Evolutionary conservation across 2,888 invertebrate genomes (phyloP).

Genomic region (Dolichopus griseipennis): DNA sequence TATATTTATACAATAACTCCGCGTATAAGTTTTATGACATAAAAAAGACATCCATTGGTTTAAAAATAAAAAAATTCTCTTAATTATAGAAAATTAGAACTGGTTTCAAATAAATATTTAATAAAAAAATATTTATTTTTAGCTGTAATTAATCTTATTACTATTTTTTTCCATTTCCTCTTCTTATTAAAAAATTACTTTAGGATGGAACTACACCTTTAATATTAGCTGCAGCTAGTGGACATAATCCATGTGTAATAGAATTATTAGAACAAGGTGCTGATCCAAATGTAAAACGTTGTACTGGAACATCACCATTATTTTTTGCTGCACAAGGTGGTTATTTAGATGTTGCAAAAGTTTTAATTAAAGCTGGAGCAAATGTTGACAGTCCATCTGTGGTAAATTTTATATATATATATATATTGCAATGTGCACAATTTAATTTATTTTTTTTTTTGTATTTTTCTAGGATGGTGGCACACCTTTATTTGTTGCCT

Average conservation of each 20-base stretch:
- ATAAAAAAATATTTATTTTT: background rate
- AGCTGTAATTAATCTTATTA: background rate
- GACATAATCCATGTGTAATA: slow-evolving; percentile 76
- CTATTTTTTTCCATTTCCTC: background rate
- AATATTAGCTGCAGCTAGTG: slow-evolving; percentile 84
- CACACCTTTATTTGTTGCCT: slow-evolving; percentile 82
- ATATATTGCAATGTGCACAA: background rate
- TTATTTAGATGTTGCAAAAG: slow-evolving; percentile 68
- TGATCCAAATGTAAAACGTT: slow-evolving; percentile 72
- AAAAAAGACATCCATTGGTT: too few species aligned
- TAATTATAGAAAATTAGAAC: too few species aligned
- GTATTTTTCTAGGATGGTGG: slow-evolving; percentile 72
- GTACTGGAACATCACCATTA: slow-evolving; percentile 86
- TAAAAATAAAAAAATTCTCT: too few species aligned
- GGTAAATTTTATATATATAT: slow-evolving; percentile 46
- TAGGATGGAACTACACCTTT: slow-evolving; percentile 92
- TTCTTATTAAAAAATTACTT: slow-evolving; percentile 24
- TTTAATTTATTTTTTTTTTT: background rate
- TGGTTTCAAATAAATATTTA: background rate
- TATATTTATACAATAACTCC: too few species aligned
- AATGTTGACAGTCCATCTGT: slow-evolving; percentile 69
- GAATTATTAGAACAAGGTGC: slow-evolving; percentile 87
- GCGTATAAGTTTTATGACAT: too few species aligned
- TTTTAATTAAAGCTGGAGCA: slow-evolving; percentile 71
- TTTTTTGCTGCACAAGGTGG: slow-evolving; percentile 94